Conservation (phyloP, 2,113 vertebrate species). For the Albula goreensis region DNA sequence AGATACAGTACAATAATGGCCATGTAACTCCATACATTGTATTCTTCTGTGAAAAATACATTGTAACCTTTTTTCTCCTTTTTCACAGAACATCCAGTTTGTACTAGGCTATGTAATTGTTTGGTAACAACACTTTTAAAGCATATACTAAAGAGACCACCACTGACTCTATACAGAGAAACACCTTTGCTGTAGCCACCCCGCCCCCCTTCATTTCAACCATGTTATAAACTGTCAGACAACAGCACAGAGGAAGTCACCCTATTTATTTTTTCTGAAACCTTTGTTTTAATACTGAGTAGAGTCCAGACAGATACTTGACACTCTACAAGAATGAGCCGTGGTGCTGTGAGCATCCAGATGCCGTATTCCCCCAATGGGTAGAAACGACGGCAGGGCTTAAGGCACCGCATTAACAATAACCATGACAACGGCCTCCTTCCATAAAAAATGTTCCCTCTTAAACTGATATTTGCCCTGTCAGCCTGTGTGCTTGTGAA, state of each 20-base stretch:
- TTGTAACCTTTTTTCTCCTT: not conserved
- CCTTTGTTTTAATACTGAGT: not conserved
- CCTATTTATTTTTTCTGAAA: not conserved
- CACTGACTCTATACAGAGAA: too few species aligned
- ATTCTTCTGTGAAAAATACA: not conserved
- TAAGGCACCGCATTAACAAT: not conserved
- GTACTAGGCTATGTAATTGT: too few species aligned
- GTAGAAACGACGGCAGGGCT: not conserved
- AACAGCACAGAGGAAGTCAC: too few species aligned
- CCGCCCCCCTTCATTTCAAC: too few species aligned
- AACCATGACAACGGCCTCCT: constrained; percentile 7
- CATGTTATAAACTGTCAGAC: too few species aligned
- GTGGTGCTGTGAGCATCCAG: not conserved
- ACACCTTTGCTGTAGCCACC: too few species aligned
- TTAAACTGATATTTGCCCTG: not conserved
- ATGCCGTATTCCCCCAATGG: not conserved
- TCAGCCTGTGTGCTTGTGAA: not conserved
- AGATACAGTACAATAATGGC: not conserved
- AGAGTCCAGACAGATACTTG: not conserved
- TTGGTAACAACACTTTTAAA: too few species aligned
- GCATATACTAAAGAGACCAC: too few species aligned
- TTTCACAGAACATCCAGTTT: too few species aligned
- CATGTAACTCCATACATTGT: not conserved
- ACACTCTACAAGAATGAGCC: not conserved
- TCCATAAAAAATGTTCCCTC: not conserved